Conservation (phyloP, 2,797 vertebrate species). For the Pipistrellus kuhlii region DNA sequence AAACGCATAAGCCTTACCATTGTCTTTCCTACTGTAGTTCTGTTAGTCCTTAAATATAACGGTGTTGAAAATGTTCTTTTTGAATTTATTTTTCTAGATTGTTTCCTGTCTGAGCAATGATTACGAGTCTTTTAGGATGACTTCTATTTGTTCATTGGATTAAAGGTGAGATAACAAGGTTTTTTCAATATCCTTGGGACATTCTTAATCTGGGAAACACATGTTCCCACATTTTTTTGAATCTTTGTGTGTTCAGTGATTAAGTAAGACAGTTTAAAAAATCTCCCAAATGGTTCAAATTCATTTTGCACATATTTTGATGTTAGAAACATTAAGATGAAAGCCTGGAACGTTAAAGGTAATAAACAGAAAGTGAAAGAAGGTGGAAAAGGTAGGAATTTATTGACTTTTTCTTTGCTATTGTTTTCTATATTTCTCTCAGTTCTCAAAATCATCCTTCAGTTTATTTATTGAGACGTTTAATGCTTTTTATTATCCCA, state of each 20-base stretch:
- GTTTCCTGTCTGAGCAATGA: conserved; percentile 32
- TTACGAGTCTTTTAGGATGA: conserved; percentile 25
- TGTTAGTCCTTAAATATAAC: conserved; percentile 2
- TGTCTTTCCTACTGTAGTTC: background rate
- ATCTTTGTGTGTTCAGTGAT: conserved; percentile 41
- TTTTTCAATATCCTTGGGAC: background rate
- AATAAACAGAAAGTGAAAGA: conserved; percentile 44
- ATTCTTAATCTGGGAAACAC: conserved; percentile 56
- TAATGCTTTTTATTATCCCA: conserved; percentile 48
- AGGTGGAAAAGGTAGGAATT: background rate
- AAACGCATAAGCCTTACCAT: background rate
- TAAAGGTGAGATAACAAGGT: background rate
- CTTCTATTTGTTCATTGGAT: conserved; percentile 54
- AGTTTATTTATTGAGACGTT: conserved; percentile 18
- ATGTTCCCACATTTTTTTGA: conserved; percentile 25
- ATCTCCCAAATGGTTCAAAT: conserved; percentile 32
- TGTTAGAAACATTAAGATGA: conserved; percentile 1
- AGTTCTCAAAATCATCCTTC: conserved; percentile 18
- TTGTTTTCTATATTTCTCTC: conserved; percentile 50
- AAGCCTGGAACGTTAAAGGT: conserved; percentile 1
- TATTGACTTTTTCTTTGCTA: background rate
- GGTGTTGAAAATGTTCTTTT: conserved; percentile 15
- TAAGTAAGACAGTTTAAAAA: conserved; percentile 16
- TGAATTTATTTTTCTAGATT: conserved; percentile 39
- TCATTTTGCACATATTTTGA: conserved; percentile 41